phyloP scores from a whole-genome alignment of 2,113 vertebrate species.

The Apistogramma diplotaenia region DNA sequence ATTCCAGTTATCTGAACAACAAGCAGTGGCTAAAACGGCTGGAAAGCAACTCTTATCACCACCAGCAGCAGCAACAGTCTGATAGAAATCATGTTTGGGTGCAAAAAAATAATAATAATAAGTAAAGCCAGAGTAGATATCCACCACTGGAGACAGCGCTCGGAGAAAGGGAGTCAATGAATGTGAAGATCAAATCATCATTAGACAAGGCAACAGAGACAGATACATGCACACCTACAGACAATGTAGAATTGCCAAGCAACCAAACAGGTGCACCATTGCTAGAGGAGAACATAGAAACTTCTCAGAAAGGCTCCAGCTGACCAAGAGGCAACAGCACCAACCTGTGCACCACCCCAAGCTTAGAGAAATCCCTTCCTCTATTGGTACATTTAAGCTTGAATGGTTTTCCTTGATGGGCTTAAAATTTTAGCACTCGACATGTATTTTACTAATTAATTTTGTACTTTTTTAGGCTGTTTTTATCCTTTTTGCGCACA shows the following conservation, averaged over 20 bases:
- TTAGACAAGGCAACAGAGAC: neutral
- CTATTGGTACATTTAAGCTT: neutral
- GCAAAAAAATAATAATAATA: neutral
- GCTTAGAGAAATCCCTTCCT: neutral
- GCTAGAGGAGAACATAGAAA: neutral
- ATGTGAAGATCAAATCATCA: neutral
- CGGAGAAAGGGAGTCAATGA: neutral
- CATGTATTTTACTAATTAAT: neutral
- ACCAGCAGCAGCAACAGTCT: accelerated
- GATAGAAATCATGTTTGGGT: neutral
- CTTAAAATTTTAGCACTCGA: neutral
- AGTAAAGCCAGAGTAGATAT: neutral
- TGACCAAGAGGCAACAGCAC: neutral
- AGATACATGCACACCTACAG: neutral
- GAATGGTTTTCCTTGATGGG: neutral
- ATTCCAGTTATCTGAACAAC: neutral
- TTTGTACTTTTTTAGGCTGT: neutral
- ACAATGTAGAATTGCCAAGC: neutral
- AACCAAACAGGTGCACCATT: accelerated
- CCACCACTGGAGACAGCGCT: neutral
- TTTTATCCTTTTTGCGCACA: neutral
- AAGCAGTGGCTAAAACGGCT: neutral
- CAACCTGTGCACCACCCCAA: neutral
- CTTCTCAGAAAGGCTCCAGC: neutral
- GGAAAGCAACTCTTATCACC: neutral